phyloP scores from a whole-genome alignment of 1,140 invertebrate species.

The Zeugodacus cucurbitae region DNA sequence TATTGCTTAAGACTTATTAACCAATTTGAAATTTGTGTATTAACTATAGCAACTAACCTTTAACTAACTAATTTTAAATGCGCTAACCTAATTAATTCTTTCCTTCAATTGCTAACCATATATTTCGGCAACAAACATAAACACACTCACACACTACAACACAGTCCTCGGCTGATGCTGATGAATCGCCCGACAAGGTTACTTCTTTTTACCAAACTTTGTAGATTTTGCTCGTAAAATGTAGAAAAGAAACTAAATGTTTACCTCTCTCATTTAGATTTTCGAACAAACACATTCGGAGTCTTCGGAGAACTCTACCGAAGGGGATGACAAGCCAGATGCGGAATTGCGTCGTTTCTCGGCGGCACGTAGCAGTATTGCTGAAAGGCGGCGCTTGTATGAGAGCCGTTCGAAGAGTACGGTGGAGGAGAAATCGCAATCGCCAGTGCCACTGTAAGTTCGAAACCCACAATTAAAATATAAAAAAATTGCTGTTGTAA shows the following conservation, averaged over 20 bases:
- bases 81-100: constrained; percentile 26
- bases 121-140: constrained; percentile 26
- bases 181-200: constrained; percentile 65
- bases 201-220: constrained; percentile 40
- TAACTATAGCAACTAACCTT: background rate
- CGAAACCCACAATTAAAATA: background rate
- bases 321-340: constrained; percentile 63
- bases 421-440: constrained; percentile 74
- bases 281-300: constrained; percentile 63
- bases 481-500: background rate
- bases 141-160: constrained; percentile 42
- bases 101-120: constrained; percentile 28
- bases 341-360: constrained; percentile 64
- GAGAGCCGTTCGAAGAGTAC: constrained; percentile 76
- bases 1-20: background rate
- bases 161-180: constrained; percentile 64
- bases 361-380: constrained; percentile 76
- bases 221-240: background rate
- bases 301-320: constrained; percentile 63
- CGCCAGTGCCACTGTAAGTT: constrained; percentile 75
- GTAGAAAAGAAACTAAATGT: constrained; percentile 65
- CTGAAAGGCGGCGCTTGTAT: constrained; percentile 80
- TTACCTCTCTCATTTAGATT: constrained; percentile 50
- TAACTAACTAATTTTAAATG: constrained; percentile 38
- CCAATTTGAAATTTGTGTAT: background rate